Evolutionary conservation across 2,797 vertebrate species (phyloP).

Genomic region (Macrochelys suwanniensis): DNA sequence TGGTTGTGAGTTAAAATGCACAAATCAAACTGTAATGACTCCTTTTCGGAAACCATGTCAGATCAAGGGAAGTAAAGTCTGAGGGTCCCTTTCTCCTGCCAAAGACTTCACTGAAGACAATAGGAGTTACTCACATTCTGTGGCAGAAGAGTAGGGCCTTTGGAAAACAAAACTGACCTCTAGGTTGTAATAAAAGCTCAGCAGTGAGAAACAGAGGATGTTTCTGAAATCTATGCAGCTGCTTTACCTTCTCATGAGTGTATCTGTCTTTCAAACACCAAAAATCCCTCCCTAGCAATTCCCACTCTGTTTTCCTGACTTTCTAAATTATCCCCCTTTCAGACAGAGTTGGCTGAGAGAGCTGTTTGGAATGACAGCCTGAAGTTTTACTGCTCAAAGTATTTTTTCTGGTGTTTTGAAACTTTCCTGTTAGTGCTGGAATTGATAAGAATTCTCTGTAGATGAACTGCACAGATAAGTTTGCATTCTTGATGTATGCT

Average conservation of each 20-base stretch:
- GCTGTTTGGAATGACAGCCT: conserved; percentile 39
- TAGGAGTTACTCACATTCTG: background rate
- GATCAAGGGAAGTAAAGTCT: background rate
- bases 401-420: conserved; percentile 46
- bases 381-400: background rate
- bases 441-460: conserved; percentile 2
- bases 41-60: background rate
- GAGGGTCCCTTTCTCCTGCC: background rate
- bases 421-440: conserved; percentile 37
- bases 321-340: accelerated
- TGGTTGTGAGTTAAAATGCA: accelerated
- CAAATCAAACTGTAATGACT: background rate
- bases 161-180: background rate
- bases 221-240: conserved; percentile 6
- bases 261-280: conserved; percentile 6
- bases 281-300: background rate
- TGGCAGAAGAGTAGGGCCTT: background rate
- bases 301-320: background rate
- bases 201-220: background rate
- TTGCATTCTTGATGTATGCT: background rate
- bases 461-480: background rate
- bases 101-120: background rate
- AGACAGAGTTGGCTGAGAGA: background rate
- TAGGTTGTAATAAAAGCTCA: background rate
- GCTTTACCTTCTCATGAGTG: background rate